Evolutionary conservation across 2,113 vertebrate species (phyloP).

Genomic region (Megaceryle maxima): DNA sequence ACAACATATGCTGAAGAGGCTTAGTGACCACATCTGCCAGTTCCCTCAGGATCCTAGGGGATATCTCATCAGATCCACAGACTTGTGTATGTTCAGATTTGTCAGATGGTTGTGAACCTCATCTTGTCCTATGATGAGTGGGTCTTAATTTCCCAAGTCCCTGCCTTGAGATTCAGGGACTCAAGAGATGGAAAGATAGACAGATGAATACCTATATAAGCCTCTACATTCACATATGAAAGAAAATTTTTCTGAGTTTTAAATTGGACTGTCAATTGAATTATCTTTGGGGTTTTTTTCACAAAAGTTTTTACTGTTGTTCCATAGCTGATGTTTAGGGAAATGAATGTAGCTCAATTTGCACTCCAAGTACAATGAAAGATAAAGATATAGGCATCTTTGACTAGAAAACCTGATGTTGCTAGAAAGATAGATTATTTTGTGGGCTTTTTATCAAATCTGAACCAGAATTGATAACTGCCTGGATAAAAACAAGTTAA

Average conservation of each 20-base stretch:
- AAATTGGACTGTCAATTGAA: background rate
- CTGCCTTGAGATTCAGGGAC: background rate
- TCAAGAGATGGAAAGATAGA: background rate
- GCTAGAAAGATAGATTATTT: background rate
- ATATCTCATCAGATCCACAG: background rate
- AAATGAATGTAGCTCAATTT: background rate
- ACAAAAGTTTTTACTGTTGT: background rate
- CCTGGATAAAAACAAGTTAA: background rate
- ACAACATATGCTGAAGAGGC: background rate
- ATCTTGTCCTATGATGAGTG: background rate
- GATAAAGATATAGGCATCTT: background rate
- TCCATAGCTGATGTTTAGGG: background rate
- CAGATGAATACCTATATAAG: background rate
- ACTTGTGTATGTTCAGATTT: background rate
- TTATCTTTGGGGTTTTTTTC: background rate
- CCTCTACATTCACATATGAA: background rate
- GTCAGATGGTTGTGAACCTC: background rate
- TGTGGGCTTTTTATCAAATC: background rate
- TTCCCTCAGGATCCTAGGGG: background rate
- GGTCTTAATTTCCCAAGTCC: background rate
- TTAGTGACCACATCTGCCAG: background rate
- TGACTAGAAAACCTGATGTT: background rate
- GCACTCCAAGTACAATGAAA: background rate
- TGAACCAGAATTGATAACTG: background rate
- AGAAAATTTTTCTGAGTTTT: background rate